Base-by-base conservation (phyloP, 2,888 invertebrate genomes). In the Eilema sororculum region DNA sequence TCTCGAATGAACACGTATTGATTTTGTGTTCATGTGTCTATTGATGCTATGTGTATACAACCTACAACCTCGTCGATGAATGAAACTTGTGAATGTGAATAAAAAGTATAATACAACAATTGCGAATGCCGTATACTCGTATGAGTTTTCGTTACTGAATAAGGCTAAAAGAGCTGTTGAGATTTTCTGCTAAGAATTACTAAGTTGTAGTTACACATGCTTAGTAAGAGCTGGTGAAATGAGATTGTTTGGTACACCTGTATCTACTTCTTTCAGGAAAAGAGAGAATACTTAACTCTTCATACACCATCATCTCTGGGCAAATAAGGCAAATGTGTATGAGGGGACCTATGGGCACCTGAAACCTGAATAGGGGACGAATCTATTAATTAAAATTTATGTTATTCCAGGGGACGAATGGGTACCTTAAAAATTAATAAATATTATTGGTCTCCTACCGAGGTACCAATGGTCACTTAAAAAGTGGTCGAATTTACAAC, bases 1-100 rank as follows among this genome's bases (percentile, higher is more conserved):
- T 73, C 69, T 68, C 30, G 63, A 67, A 25, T 78, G 78, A 73
- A 25, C 81, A 56, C 66, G 62, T 75, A 78, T 80, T 78, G 78
- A 80, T 80, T 78, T 75, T 75, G 30, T 46, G 30, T 63, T 58
- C 52, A 52, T 5, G 37, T 57, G 37, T 62, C 28, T 63, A 57
- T 68, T 68, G 28, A 58, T 37, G 41, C 46, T 30, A 3, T 66
- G 25, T 60, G 59, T 52, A 33, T 22, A 25, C 37, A 62, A 62
- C 24, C 22, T 6, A 24, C 16, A n/a, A n/a, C n/a, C n/a, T n/a
- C n/a, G 52, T 52, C n/a, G n/a, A n/a, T 52, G 52, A 52, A n/a
- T 52, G 52, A 52, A 52, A 52, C 6, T 41, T 41, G 2, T 20
- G 52, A 52, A 52, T n/a, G n/a, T n/a, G 52, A 52, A 52, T 52